Conservation (phyloP, 2,888 invertebrate species). For the Leptopilina myrica region DNA sequence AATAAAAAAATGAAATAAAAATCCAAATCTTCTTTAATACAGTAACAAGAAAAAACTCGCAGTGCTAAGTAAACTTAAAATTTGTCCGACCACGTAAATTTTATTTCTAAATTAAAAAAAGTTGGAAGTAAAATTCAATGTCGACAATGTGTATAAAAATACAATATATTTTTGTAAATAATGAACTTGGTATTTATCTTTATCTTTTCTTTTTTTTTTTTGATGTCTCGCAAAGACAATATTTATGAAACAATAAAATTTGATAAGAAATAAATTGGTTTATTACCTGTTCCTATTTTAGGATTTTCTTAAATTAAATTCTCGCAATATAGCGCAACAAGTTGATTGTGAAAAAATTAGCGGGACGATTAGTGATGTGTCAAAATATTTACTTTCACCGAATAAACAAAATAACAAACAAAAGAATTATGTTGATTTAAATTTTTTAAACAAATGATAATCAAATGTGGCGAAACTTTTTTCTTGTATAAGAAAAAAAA, state of each 20-base stretch:
- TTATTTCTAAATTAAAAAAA: too few species aligned
- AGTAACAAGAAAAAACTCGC: too few species aligned
- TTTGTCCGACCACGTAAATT: too few species aligned
- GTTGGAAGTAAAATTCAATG: too few species aligned
- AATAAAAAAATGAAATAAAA: too few species aligned
- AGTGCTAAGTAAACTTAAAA: too few species aligned
- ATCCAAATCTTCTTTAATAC: too few species aligned
- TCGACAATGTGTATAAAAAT: too few species aligned
- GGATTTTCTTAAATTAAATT: not conserved
- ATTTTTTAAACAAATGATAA: not conserved
- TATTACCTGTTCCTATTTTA: conserved; percentile 1
- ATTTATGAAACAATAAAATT: not conserved
- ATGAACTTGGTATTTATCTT: too few species aligned
- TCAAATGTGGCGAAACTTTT: not conserved
- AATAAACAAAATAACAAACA: not conserved
- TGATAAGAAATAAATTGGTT: not conserved
- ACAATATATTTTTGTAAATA: too few species aligned
- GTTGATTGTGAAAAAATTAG: not conserved
- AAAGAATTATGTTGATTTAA: not conserved
- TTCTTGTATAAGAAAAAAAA: not conserved
- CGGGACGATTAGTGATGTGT: not conserved
- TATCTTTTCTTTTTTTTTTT: too few species aligned
- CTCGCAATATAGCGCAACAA: not conserved
- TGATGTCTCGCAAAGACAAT: not conserved
- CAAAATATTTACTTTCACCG: not conserved